Evolutionary conservation across 23 tunicate species (phyloP), one percentile per base, ranked within the genome.

Genomic region (Diplosoma virens): DNA sequence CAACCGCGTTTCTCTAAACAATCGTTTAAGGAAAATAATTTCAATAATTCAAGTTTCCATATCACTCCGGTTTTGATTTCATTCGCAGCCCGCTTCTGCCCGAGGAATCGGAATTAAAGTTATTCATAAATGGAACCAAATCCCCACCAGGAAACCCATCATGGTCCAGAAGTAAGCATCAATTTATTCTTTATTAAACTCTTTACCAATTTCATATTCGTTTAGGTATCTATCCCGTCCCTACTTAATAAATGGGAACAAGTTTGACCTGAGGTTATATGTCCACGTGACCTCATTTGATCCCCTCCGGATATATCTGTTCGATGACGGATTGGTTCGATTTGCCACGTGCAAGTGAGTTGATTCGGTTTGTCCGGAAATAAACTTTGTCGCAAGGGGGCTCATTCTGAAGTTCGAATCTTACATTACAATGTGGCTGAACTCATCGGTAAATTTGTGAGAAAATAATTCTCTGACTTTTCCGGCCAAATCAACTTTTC

Each of bases 31-130:
- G n/a, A n/a, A n/a, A n/a, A n/a, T n/a, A n/a, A n/a, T n/a, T n/a
- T n/a, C n/a, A n/a, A n/a, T n/a, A n/a, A n/a, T n/a, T n/a, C n/a
- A n/a, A n/a, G n/a, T n/a, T n/a, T n/a, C n/a, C n/a, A n/a, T n/a
- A n/a, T n/a, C n/a, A n/a, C n/a, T n/a, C n/a, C n/a, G n/a, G n/a
- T n/a, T n/a, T n/a, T n/a, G n/a, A n/a, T n/a, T n/a, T n/a, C n/a
- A n/a, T n/a, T n/a, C n/a, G 26, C 33, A 90, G 97, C 97, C 97
- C 27, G 99, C 99, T 7, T 88, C 99, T n/a, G 99, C 99, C 16
- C 75, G 99, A 14, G 99, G 99, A 0, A 95, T 95, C 24, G 99
- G 99, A 25, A 95, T 95, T 35, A 74, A 45, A 66, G 80, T 95
- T 4, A 78, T 95, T 27, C 86, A 80, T 54, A 95, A 88, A 78